Base-by-base conservation (phyloP, 2,797 vertebrate species). In the Pipistrellus pipistrellus region DNA sequence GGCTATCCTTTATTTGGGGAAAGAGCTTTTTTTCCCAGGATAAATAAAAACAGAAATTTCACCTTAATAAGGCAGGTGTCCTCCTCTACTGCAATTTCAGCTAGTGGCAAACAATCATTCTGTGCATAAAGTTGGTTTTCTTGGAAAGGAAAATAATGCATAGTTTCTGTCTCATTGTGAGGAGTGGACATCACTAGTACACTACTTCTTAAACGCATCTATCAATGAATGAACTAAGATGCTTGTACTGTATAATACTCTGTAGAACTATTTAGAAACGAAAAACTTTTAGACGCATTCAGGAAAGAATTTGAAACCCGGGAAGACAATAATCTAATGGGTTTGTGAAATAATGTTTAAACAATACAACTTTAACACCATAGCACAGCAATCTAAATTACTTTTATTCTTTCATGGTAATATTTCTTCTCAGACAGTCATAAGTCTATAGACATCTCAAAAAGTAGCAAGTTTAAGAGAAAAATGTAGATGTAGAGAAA, bases 31-130 rank as follows among this genome's bases (percentile, higher is more conserved):
- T 84, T 86, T 86, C 88, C 2, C 66, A 90, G 71, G 96, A 93
- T 94, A 95, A 97, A 94, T 90, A 96, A 96, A 95, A 93, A 20
- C 78, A 96, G 75, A 97, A 96, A 96, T 94, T 97, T 94, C 82
- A 93, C 92, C 89, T 96, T 97, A 96, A 96, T 96, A 95, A 97
- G 85, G 85, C 85, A 95, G 88, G 87, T 95, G 4, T 73, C 83
- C 72, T 30, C 44, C 62, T 96, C 80, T 96, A 88, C 83, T 96
- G 35, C 85, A 89, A 66, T 94, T 96, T 85, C 71, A 85, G 64
- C 32, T 81, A 68, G 78, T 85, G 77, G 88, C 15, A 96, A 93
- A 92, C 88, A 93, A 92, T 96, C 85, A 88, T 94, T 92, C 86
- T 93, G 30, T 82, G 76, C 75, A 93, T 93, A 93, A 91, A 72